These are phyloP conservation scores for Meloidogyne hapla DNA, from an alignment of 1,140 invertebrate genomes.

Conservation along the genomic window DNA sequence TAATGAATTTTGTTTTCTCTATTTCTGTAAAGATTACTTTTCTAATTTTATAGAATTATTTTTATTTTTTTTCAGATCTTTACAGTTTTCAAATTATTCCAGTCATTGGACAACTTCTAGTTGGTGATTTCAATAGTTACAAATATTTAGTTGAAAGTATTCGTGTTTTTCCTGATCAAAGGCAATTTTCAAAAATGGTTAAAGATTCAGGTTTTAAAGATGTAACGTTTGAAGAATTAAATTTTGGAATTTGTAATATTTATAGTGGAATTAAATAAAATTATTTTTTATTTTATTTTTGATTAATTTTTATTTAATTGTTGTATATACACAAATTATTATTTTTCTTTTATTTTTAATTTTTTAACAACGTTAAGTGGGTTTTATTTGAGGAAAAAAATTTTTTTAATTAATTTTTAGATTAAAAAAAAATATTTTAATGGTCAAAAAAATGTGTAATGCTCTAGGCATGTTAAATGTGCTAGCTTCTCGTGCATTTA, in stretches of 20 bases:
- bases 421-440: background rate
- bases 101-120: conserved; percentile 86
- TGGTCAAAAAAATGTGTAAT: background rate
- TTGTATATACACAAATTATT: background rate
- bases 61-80: conserved; percentile 67
- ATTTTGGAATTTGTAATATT: conserved; percentile 68
- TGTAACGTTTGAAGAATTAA: conserved; percentile 67
- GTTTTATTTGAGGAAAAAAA: too few species aligned
- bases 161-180: conserved; percentile 79
- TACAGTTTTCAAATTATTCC: conserved; percentile 98
- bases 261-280: conserved; percentile 67
- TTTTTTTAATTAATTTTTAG: conserved; percentile 8
- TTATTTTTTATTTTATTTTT: conserved; percentile 35
- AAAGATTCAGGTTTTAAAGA: conserved; percentile 65
- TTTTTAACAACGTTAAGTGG: too few species aligned
- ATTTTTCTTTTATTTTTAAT: conserved; percentile 8
- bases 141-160: conserved; percentile 98
- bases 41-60: too few species aligned
- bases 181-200: conserved; percentile 66
- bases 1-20: too few species aligned
- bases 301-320: conserved; percentile 27
- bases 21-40: too few species aligned
- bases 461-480: conserved; percentile 16
- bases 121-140: conserved; percentile 93
- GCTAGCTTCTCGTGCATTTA: background rate